Conservation (phyloP, 2,888 invertebrate genomes). For the Acrobeloides nanus region DNA sequence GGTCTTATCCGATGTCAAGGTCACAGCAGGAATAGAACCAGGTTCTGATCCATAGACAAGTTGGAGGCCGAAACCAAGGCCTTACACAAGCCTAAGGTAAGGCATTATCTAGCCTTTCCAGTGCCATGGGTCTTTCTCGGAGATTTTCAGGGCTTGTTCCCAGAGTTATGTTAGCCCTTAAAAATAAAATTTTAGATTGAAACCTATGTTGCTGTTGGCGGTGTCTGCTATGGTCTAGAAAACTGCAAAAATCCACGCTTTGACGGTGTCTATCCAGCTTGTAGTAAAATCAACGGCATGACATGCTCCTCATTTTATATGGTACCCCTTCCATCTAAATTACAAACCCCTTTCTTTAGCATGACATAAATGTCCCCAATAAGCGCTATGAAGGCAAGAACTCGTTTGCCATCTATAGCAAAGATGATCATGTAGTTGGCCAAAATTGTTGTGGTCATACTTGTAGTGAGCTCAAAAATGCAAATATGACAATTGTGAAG, state of each 20-base stretch:
- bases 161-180: no score
- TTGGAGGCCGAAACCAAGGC: no score
- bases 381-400: slow-evolving; percentile 38
- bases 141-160: no score
- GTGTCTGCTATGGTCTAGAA: slow-evolving; percentile 30
- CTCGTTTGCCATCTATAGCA: slow-evolving; percentile 35
- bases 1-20: no score
- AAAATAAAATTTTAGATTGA: slow-evolving; percentile 30
- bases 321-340: slow-evolving; percentile 8
- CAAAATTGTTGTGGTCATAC: slow-evolving; percentile 27
- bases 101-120: no score
- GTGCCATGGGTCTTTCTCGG: no score
- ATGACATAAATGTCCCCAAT: slow-evolving; percentile 34
- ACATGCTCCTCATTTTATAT: slow-evolving; percentile 11
- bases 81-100: no score
- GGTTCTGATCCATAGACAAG: no score
- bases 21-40: no score
- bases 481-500: slow-evolving; percentile 20
- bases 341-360: slow-evolving; percentile 9
- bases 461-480: slow-evolving; percentile 24
- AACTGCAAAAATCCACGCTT: no score
- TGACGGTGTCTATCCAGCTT: no score
- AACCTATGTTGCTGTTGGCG: slow-evolving; percentile 45
- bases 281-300: slow-evolving; percentile 18
- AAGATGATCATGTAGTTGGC: slow-evolving; percentile 42